Evolutionary conservation across 2,113 vertebrate genomes (phyloP).

Genomic region (Rhynchopsitta pachyrhyncha): DNA sequence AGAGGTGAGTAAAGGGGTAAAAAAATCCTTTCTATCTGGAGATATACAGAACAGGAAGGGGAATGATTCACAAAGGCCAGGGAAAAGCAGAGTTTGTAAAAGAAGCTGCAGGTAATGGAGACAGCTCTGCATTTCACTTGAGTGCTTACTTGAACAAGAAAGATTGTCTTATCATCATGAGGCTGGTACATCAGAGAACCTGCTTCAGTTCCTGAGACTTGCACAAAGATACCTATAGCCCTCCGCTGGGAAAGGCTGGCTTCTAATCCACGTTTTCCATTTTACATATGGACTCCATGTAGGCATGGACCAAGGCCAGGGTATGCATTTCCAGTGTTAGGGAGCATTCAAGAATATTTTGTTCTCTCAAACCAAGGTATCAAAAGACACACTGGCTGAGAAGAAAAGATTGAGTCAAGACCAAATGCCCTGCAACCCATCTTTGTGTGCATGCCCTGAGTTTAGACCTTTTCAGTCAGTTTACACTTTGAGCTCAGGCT

Average conservation of each 20-base stretch:
- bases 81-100: background rate
- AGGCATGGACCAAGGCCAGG: background rate
- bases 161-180: background rate
- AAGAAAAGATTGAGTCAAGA: background rate
- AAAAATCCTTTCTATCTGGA: background rate
- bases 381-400: background rate
- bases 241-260: background rate
- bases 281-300: accelerated
- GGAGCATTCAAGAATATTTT: background rate
- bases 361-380: background rate
- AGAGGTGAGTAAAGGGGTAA: background rate
- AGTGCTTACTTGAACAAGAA: background rate
- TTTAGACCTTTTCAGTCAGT: background rate
- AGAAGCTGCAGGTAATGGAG: background rate
- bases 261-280: background rate
- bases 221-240: background rate
- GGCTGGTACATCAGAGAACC: background rate
- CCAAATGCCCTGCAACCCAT: background rate
- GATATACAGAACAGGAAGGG: background rate
- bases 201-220: background rate
- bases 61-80: background rate
- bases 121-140: background rate
- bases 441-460: background rate
- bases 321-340: background rate
- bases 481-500: background rate